Base-by-base conservation (phyloP, 2,888 invertebrate species). In the Hypolimnas misippus region DNA sequence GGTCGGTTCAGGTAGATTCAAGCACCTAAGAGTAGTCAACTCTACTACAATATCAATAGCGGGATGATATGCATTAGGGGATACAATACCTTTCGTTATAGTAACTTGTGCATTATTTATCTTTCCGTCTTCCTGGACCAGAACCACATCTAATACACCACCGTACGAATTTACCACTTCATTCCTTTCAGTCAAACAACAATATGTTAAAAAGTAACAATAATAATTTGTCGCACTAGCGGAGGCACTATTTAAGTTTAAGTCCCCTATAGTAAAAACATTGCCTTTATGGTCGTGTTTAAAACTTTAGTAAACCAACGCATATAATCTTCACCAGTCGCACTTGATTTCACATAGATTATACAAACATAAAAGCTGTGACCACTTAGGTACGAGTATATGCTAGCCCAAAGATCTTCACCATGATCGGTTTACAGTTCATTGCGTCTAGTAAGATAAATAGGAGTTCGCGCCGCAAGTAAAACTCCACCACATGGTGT, bases 321-420 rank as follows among this genome's bases (percentile, higher is more conserved):
- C n/a, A n/a, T n/a, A n/a, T n/a, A n/a, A n/a, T n/a, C n/a, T n/a
- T n/a, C 54, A 63, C 63, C 66, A 8, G 6, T 57, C n/a, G 66
- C 54, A 52, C 58, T 65, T 0, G 59, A 62, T 44, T 65, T 62
- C 31, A 69, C 46, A 21, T 69, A 69, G 3, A 67, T 57, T 7
- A 69, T 67, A 42, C 66, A 65, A 8, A 67, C 53, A 54, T 53
- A 54, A 7, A 31, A 6, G 8, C 1, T 31, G 6, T 7, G 31
- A 10, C 31, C 31, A 31, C 6, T 6, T 10, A 8, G 53, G 12
- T 0, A 2, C 21, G n/a, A n/a, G n/a, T n/a, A n/a, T n/a, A 63
- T 50, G 2, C 19, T 44, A 0, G 65, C 58, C 69, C 66, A 69
- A 12, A 69, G 14, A 17, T 69, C 69, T 33, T 69, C 68, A 14